Conservation (phyloP, 2,113 vertebrate genomes). For the Percina caprodes region DNA sequence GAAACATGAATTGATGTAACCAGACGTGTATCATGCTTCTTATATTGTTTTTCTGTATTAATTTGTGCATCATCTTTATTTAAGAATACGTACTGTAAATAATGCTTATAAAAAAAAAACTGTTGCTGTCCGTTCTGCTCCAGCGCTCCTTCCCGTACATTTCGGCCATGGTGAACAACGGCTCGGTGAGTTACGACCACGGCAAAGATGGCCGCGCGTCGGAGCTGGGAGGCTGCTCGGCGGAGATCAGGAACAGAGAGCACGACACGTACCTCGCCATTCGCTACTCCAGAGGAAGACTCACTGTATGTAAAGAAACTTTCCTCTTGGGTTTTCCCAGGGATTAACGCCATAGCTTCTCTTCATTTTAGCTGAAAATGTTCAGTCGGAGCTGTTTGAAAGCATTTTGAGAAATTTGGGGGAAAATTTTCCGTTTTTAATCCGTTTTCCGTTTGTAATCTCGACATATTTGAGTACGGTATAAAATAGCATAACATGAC, state of each 20-base stretch:
- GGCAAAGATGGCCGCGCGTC: conserved; percentile 93
- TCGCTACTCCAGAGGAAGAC: conserved; percentile 94
- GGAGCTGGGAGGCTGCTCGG: conserved; percentile 94
- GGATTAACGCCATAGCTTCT: not conserved
- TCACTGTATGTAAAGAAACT: conserved; percentile 87
- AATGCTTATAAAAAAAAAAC: too few relatives aligned
- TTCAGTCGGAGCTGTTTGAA: too few relatives aligned
- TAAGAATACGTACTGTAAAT: not conserved
- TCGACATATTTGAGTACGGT: too few relatives aligned
- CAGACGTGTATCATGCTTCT: not conserved
- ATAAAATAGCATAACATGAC: too few relatives aligned
- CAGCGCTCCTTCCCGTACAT: conserved; percentile 97
- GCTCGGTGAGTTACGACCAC: conserved; percentile 94
- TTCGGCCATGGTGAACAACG: conserved; percentile 98
- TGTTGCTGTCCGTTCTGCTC: not conserved
- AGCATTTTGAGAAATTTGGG: too few relatives aligned
- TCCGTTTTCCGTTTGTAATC: too few relatives aligned
- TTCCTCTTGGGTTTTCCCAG: too few relatives aligned
- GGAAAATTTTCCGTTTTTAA: too few relatives aligned
- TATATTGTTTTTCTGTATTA: not conserved
- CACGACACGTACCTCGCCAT: conserved; percentile 97
- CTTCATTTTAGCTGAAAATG: not conserved
- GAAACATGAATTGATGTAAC: not conserved
- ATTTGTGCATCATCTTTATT: not conserved
- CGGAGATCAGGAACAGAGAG: conserved; percentile 92